phyloP scores from a whole-genome alignment of 2,113 vertebrate genomes.

The Sarotherodon lohbergeri region DNA sequence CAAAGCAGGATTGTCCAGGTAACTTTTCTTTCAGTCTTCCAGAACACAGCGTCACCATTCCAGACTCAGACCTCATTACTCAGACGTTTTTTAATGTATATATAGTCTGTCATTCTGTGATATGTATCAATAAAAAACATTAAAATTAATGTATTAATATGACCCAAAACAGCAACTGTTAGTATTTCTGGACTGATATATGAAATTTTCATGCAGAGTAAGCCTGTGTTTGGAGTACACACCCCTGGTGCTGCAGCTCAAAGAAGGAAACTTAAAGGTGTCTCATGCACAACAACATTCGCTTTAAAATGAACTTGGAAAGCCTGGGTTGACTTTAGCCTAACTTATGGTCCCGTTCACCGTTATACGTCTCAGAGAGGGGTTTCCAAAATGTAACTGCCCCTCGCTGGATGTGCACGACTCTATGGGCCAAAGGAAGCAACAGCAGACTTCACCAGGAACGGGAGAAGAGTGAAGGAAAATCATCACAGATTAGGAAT shows the following conservation, averaged over 20 bases:
- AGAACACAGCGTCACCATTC: rapidly evolving
- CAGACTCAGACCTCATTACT: not conserved
- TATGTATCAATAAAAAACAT: not conserved
- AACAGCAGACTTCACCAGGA: not conserved
- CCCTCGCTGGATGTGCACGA: not conserved
- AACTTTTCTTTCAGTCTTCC: not conserved
- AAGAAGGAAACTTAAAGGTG: not conserved
- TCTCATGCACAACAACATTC: not conserved
- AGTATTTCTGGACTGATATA: not conserved
- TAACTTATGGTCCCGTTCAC: not conserved
- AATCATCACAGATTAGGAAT: not conserved
- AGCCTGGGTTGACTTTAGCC: not conserved
- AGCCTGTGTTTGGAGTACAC: not conserved
- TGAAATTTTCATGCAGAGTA: not conserved
- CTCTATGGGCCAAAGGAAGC: not conserved
- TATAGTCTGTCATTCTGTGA: not conserved
- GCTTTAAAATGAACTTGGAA: not conserved
- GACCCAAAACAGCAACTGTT: not conserved
- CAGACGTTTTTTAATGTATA: too few relatives aligned
- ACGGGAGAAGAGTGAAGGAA: not conserved
- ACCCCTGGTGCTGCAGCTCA: not conserved
- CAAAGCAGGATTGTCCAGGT: not conserved
- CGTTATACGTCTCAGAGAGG: rapidly evolving
- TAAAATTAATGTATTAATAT: not conserved
- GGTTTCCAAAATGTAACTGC: not conserved